Evolutionary conservation across 2,888 invertebrate species (phyloP), one percentile per base, ranked within the genome.

Genomic region (Chrysotoxum bicinctum): DNA sequence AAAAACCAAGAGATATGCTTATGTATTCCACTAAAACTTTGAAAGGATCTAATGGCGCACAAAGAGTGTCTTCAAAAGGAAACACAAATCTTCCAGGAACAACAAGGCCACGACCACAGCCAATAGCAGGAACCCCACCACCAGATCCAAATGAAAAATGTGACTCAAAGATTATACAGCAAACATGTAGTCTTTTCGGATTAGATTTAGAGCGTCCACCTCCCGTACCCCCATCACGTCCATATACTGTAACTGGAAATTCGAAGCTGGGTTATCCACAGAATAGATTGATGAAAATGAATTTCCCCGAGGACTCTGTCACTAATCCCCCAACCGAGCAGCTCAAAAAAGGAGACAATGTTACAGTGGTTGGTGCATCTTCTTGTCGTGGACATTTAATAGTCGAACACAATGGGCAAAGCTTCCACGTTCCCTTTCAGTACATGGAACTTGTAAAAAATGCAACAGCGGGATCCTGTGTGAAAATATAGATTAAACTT

Each of bases 231-330:
- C 96, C 97, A 37, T 96, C 97, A 89, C 94, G 98, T 88, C 95
- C 97, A 2, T 98, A 98, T 93, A 98, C 97, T 7, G 97, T 98
- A 79, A 94, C 96, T 32, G 97, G 97, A 89, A 97, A 97, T 91
- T 96, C 97, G 78, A 98, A 98, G 93, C 93, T 98, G 88, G 96
- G 97, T 88, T 98, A 98, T 93, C 98, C 98, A 87, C 98, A 98
- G 93, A 96, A 95, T 88, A 94, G 98, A 90, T 93, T 96, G 78
- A 97, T 98, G 96, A 97, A 97, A 92, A 96, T 96, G 94, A 96
- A 96, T 88, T 98, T 96, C 93, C 95, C 96, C 88, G 95, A 95
- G 94, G 92, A 92, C 88, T 90, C 91, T 32, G 88, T 90, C 43
- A 88, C 90, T 80, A 91, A 90, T 89, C 89, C 91, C 69, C 85